Evolutionary conservation across 2,797 vertebrate species (phyloP), one percentile per base, ranked within the genome.

Genomic region (Dicrostonyx torquatus): DNA sequence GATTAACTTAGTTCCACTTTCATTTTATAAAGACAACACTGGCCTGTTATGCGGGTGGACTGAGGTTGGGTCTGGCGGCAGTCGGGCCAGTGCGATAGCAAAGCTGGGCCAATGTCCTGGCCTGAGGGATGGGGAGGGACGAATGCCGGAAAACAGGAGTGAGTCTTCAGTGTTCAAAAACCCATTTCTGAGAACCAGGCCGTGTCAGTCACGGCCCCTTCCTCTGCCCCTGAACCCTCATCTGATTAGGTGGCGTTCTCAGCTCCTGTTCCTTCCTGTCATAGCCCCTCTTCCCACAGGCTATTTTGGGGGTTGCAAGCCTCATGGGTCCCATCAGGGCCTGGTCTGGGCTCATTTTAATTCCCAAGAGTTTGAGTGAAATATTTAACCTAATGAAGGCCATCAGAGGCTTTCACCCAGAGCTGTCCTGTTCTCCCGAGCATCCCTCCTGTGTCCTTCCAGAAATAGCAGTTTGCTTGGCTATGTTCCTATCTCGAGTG

Each of bases 221-320:
- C n/a, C 26, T 76, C 14, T 78, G 70, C 11, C 86, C 64, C 92
- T 89, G 45, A 87, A 76, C 68, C 82, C 62, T 83, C 29, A 62
- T 88, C 72, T 76, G 20, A 77, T 48, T 64, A 89, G 40, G 66
- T 60, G 50, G n/a, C 2, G 18, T 90, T 95, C 77, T 78, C 7
- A 62, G 55, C 9, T 60, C 43, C 68, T 55, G 9, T 24, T 85
- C 87, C 85, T 96, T 85, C 77, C 80, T 96, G 73, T 11, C 31
- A 17, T 17, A 60, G 5, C 48, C 87, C 75, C 77, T 85, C 80
- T 89, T 93, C 87, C 79, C 50, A 96, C 20, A 85, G 77, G 93
- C 93, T 97, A 95, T 95, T 95, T 86, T 90, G 93, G 77, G 68
- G 89, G 48, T 75, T 88, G 77, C 62, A 68, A 78, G 91, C 91